phyloP scores from a whole-genome alignment of 2,888 invertebrate species.

The Aproaerema taeniolella region DNA sequence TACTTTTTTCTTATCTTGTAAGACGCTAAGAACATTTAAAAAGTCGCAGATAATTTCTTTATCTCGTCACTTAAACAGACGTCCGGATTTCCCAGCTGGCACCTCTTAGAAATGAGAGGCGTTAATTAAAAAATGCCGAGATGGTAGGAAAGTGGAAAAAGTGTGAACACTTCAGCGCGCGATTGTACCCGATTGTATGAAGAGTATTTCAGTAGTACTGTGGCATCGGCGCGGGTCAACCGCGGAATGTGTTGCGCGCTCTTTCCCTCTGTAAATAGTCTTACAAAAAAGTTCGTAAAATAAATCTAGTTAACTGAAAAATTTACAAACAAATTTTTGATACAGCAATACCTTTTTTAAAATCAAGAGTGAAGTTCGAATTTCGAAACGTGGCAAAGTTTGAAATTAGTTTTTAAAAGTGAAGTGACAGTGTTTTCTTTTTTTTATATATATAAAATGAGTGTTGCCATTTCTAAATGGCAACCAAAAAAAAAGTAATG shows the following conservation, averaged over 20 bases:
- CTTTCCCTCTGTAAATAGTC: constrained; percentile 11
- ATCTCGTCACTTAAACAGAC: too few species aligned
- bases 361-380: constrained; percentile 1
- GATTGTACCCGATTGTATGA: constrained; percentile 34
- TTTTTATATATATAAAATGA: constrained; percentile 15
- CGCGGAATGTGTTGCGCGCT: constrained; percentile 21
- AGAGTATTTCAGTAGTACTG: constrained; percentile 51
- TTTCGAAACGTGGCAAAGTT: constrained; percentile 1
- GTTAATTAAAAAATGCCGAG: constrained; percentile 27
- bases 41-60: too few species aligned
- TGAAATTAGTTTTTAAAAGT: constrained; percentile 3
- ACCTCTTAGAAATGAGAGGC: too few species aligned
- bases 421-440: constrained; percentile 30
- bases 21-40: too few species aligned
- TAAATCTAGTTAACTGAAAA: constrained; percentile 11
- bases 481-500: constrained; percentile 68
- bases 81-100: too few species aligned
- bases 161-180: too few species aligned
- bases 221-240: constrained; percentile 41
- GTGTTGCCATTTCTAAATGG: constrained; percentile 34
- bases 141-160: too few species aligned
- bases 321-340: constrained; percentile 6
- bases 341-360: constrained; percentile 1
- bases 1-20: too few species aligned
- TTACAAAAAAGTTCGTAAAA: constrained; percentile 15